A percentile compares a stretch with the other conserved stretches of the same genome.
Evolutionary conservation across 1,140 invertebrate species (phyloP).

Genomic region (Diabrotica virgifera): DNA sequence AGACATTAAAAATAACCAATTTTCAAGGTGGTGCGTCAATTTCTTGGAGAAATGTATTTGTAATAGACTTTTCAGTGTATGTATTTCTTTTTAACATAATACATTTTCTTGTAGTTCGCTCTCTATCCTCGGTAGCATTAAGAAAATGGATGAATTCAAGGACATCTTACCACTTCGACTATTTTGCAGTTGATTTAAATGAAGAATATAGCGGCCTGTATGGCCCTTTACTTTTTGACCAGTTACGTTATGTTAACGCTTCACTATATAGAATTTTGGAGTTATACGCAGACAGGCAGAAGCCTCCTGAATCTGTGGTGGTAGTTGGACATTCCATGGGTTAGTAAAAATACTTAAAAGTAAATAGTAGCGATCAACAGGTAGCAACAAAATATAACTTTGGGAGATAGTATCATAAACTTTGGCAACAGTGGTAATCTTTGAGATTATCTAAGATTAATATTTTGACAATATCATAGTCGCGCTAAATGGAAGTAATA

Average conservation of each 20-base stretch:
- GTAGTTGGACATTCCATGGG: conserved; percentile 90
- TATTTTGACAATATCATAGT: too few relatives aligned
- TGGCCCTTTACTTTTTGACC: conserved; percentile 72
- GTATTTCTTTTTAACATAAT: neutral
- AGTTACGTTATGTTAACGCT: conserved; percentile 72
- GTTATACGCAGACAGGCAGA: conserved; percentile 61
- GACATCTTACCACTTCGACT: conserved; percentile 77
- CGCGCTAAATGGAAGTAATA: too few relatives aligned
- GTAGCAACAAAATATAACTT: too few relatives aligned
- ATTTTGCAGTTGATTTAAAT: conserved; percentile 80
- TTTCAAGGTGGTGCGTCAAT: too few relatives aligned
- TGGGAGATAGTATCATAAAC: too few relatives aligned
- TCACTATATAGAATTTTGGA: conserved; percentile 71
- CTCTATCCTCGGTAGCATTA: conserved; percentile 83
- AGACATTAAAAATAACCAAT: too few relatives aligned
- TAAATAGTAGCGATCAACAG: too few relatives aligned
- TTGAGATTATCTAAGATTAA: too few relatives aligned
- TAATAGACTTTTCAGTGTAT: too few relatives aligned
- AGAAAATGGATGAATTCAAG: conserved; percentile 66
- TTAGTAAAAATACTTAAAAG: too few relatives aligned
- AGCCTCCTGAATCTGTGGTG: conserved; percentile 62
- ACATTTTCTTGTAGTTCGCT: conserved; percentile 62
- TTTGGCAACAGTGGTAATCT: too few relatives aligned
- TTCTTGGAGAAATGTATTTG: too few relatives aligned
- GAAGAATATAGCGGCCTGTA: conserved; percentile 78